Evolutionary conservation across 2,888 invertebrate genomes (phyloP).

Genomic region (Troides aeacus): DNA sequence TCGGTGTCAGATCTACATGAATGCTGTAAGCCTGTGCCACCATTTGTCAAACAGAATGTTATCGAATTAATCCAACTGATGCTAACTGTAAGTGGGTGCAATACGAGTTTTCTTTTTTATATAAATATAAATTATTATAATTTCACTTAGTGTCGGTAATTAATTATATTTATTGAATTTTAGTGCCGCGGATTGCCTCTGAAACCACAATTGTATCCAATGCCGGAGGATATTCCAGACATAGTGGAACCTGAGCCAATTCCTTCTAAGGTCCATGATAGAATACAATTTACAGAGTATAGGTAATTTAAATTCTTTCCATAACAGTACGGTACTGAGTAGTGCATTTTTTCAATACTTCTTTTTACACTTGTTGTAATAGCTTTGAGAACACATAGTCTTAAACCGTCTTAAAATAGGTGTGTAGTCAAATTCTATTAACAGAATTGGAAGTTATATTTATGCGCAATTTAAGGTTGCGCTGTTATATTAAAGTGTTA

Average conservation of each 20-base stretch:
- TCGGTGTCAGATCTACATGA: slow-evolving; percentile 96
- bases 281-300: slow-evolving; percentile 41
- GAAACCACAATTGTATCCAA: slow-evolving; percentile 52
- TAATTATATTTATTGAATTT: not conserved
- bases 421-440: too few relatives aligned
- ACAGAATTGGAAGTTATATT: too few relatives aligned
- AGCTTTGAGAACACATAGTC: too few relatives aligned
- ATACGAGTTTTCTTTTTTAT: not conserved
- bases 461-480: too few relatives aligned
- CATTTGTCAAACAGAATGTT: slow-evolving; percentile 71
- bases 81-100: slow-evolving; percentile 48
- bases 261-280: slow-evolving; percentile 47
- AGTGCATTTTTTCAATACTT: not conserved
- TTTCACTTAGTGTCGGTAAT: not conserved
- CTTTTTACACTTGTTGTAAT: too few relatives aligned
- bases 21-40: slow-evolving; percentile 96
- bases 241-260: slow-evolving; percentile 26
- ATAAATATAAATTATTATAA: not conserved
- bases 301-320: slow-evolving; percentile 36
- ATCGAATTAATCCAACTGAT: slow-evolving; percentile 58
- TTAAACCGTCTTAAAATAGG: too few relatives aligned
- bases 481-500: not conserved
- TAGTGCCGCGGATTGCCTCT: slow-evolving; percentile 65
- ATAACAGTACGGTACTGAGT: not conserved
- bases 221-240: slow-evolving; percentile 44